Conservation (phyloP, 2,113 vertebrate species). For the Aldabrachelys gigantea region DNA sequence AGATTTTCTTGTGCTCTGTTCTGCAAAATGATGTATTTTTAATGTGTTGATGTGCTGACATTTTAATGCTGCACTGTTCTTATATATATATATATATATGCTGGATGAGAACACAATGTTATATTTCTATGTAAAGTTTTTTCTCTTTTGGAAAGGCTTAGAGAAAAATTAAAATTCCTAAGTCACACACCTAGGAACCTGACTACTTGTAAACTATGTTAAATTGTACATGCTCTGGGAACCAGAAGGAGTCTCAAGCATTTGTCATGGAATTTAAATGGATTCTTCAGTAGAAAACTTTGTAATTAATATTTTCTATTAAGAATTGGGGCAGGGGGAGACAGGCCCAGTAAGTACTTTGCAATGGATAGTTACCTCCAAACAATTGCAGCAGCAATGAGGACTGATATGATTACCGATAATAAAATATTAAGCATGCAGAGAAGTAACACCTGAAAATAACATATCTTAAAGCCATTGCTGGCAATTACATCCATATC, state of each 20-base stretch:
- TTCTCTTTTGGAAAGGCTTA: conserved; percentile 24
- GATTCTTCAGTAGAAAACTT: background rate
- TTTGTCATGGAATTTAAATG: conserved; percentile 9
- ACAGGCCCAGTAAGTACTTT: conserved; percentile 58
- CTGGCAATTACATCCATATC: background rate
- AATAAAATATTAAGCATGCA: background rate
- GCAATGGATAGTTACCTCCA: background rate
- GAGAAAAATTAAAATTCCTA: background rate
- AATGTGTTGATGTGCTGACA: conserved; percentile 34
- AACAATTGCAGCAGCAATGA: background rate
- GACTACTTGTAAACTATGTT: background rate
- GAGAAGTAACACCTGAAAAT: background rate
- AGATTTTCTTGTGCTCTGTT: conserved; percentile 46
- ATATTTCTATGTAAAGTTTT: conserved; percentile 51
- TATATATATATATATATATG: conserved; percentile 42
- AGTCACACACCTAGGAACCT: background rate
- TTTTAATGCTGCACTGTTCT: conserved; percentile 45
- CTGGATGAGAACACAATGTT: conserved; percentile 32
- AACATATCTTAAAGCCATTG: background rate
- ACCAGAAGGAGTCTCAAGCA: background rate
- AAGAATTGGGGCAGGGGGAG: background rate
- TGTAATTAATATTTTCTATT: background rate
- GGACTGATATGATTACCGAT: background rate
- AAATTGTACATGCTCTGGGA: background rate
- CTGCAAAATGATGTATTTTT: conserved; percentile 55